Conservation (phyloP, 2,888 invertebrate species). For the Sinopyrophorus schimmeli region DNA sequence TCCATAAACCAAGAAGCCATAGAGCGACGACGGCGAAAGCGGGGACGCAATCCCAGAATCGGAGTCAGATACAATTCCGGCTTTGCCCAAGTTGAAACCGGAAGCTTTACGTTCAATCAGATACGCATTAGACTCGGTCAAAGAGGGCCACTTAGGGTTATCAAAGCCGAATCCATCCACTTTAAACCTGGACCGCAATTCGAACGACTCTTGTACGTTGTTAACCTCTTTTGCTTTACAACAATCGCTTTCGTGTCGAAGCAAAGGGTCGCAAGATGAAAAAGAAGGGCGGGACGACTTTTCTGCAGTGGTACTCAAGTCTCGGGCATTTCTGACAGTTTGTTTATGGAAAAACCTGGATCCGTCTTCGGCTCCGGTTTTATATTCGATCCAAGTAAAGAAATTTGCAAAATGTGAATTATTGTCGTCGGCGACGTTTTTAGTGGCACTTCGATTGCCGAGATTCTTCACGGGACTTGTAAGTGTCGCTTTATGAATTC, state of each 20-base stretch:
- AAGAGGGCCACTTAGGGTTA: slow-evolving; percentile 27
- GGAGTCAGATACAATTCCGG: slow-evolving; percentile 52
- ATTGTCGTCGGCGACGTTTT: too few species aligned
- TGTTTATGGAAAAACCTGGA: too few species aligned
- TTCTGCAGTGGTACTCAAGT: too few species aligned
- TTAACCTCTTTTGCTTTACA: slow-evolving; percentile 19
- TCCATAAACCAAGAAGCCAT: slow-evolving; percentile 46
- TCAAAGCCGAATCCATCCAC: slow-evolving; percentile 15
- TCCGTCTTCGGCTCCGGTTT: too few species aligned
- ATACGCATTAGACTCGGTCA: slow-evolving; percentile 29
- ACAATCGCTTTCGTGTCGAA: slow-evolving; percentile 7
- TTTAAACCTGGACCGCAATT: slow-evolving; percentile 14
- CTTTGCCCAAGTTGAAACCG: slow-evolving; percentile 35
- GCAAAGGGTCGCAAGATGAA: too few species aligned
- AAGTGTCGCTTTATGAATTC: slow-evolving; percentile 15
- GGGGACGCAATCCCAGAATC: slow-evolving; percentile 56
- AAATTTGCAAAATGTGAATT: too few species aligned
- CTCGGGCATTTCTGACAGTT: too few species aligned
- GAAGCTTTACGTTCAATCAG: slow-evolving; percentile 33
- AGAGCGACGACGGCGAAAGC: slow-evolving; percentile 50
- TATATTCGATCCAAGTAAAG: too few species aligned
- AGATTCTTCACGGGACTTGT: slow-evolving; percentile 9
- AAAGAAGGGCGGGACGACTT: too few species aligned
- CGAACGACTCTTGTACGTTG: slow-evolving; percentile 10
- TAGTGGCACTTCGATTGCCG: background rate